Evolutionary conservation across 37 sponge, comb jelly and placozoan species (phyloP), one percentile per base, ranked within the genome.

Genomic region (Spongia lamella): DNA sequence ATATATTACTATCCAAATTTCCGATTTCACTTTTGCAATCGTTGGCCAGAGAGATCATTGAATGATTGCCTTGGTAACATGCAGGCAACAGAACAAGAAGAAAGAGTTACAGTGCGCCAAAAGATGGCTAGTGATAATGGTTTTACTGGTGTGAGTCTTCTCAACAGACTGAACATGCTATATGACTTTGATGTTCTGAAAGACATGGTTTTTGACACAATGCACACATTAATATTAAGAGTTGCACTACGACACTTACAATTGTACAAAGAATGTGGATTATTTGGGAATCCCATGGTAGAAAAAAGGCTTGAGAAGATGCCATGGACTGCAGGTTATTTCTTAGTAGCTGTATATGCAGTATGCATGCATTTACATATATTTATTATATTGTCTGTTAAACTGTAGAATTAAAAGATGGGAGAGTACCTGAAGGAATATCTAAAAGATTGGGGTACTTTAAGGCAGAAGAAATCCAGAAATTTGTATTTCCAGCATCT

Each of bases 381-480:
- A n/a, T n/a, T n/a, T n/a, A n/a, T n/a, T n/a, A n/a, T n/a, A n/a
- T n/a, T n/a, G n/a, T n/a, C 47, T 43, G 47, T 43, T 43, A 43
- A 5, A 13, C 9, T 43, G 9, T 43, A 80, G 81, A 70, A 40
- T 47, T 80, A 50, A 80, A 80, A 26, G 33, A 26, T 80, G 81
- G 72, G 11, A 58, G 81, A 80, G 22, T 70, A 50, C 81, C 81
- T n/a, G n/a, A 55, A 22, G 61, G 60, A 27, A 58, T 79, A 33
- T 69, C 60, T 30, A 30, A 24, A 40, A 24, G 70, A n/a, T 20
- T 81, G 49, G 81, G 73, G 31, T 72, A 51, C 47, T 72, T 64
- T 64, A 81, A 81, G 65, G 73, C 81, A 24, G 73, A 81, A 61
- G 81, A 81, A 29, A 38, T 53, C 22, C 59, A 60, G 60, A 79